These are phyloP conservation scores for Phyllotreta striolata DNA, from an alignment of 2,888 invertebrate species.

Conservation along the genomic window DNA sequence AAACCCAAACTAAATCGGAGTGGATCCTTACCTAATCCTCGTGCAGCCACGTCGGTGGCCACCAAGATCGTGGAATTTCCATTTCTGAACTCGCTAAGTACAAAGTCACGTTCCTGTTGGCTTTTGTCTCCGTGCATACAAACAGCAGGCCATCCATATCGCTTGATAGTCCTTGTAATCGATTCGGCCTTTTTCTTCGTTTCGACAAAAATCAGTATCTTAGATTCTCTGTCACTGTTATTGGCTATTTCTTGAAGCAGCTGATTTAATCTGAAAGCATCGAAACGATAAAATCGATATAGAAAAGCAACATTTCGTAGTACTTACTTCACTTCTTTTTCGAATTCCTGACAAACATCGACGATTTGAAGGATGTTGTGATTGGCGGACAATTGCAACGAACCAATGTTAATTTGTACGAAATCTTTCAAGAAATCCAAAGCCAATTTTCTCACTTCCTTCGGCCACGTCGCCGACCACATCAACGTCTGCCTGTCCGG, in stretches of 20 bases:
- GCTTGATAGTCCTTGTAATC: constrained; percentile 82
- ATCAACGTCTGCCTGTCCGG: constrained; percentile 96
- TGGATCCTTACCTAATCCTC: constrained; percentile 85
- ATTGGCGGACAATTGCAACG: constrained; percentile 86
- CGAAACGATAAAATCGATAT: constrained; percentile 18
- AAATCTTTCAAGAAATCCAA: constrained; percentile 92
- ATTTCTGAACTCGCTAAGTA: constrained; percentile 86
- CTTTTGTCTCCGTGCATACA: constrained; percentile 97
- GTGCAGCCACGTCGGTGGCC: constrained; percentile 97
- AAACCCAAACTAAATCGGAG: background rate
- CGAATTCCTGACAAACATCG: constrained; percentile 86
- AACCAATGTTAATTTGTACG: constrained; percentile 91
- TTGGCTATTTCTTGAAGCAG: constrained; percentile 82
- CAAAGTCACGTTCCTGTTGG: constrained; percentile 93
- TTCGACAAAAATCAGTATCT: constrained; percentile 95
- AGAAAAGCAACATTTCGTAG: constrained; percentile 5
- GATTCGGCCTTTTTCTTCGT: constrained; percentile 89
- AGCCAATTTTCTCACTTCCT: constrained; percentile 90
- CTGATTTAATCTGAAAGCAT: constrained; percentile 70
- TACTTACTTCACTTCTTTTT: constrained; percentile 71
- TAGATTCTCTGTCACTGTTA: constrained; percentile 82
- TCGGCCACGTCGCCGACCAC: constrained; percentile 99
- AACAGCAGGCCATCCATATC: constrained; percentile 78
- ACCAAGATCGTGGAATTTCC: constrained; percentile 90
- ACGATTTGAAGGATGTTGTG: constrained; percentile 90